Conservation (phyloP, 2,113 vertebrate species). For the Mirounga angustirostris region DNA sequence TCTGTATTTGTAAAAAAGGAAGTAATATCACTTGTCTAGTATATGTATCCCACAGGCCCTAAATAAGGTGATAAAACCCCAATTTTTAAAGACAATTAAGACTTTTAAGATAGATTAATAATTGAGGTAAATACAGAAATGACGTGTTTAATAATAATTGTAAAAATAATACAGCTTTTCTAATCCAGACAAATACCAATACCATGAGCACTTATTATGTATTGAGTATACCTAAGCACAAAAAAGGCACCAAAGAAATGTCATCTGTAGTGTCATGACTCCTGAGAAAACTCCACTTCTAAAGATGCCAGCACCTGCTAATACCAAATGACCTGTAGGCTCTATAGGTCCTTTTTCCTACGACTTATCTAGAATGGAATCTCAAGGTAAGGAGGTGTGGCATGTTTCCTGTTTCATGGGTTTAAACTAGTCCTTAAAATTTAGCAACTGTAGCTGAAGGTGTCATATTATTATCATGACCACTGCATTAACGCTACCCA, state of each 20-base stretch:
- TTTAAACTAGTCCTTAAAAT: conserved; percentile 19
- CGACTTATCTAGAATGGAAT: conserved; percentile 36
- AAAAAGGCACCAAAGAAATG: conserved; percentile 4
- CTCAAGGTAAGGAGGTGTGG: neutral
- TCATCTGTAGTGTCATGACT: neutral
- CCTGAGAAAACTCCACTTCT: conserved; percentile 27
- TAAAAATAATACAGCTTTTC: conserved; percentile 4
- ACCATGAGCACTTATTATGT: neutral
- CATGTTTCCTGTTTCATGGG: neutral
- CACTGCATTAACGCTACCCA: neutral
- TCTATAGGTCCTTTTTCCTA: neutral
- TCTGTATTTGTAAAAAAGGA: conserved; percentile 43
- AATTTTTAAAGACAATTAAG: conserved; percentile 28
- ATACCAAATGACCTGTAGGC: neutral
- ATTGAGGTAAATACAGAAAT: neutral
- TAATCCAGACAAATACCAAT: neutral
- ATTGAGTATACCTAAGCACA: neutral
- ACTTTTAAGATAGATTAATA: conserved; percentile 8
- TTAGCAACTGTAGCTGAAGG: neutral
- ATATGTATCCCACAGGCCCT: neutral
- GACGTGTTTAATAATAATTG: neutral
- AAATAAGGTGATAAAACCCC: neutral
- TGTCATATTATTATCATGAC: neutral
- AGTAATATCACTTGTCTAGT: conserved; percentile 15
- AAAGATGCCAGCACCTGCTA: conserved; percentile 9